phyloP scores from a whole-genome alignment of 2,888 invertebrate genomes.

The Melinaea marsaeus region DNA sequence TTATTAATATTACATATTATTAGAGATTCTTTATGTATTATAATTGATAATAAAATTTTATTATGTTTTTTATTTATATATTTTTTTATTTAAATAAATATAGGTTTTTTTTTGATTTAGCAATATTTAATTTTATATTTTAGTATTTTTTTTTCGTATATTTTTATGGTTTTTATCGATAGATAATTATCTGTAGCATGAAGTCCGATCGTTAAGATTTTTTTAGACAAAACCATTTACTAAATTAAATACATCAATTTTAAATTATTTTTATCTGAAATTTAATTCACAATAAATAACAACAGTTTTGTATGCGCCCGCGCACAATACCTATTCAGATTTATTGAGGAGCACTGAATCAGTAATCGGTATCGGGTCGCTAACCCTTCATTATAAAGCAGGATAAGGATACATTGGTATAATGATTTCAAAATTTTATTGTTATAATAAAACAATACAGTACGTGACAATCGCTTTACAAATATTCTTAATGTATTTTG shows the following conservation, averaged over 20 bases:
- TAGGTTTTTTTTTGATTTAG: too few species aligned
- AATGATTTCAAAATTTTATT: conserved; percentile 38
- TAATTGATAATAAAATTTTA: too few species aligned
- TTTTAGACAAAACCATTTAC: too few species aligned
- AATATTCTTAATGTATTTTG: neutral
- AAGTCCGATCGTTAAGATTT: too few species aligned
- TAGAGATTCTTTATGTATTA: neutral
- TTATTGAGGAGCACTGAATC: conserved; percentile 62
- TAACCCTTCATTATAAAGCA: conserved; percentile 55
- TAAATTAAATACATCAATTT: neutral
- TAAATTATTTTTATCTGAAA: conserved; percentile 38
- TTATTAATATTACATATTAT: neutral
- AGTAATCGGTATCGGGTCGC: conserved; percentile 58
- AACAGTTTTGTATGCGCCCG: conserved; percentile 62
- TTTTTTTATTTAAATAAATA: neutral
- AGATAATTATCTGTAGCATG: too few species aligned
- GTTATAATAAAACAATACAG: conserved; percentile 17
- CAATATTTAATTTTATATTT: too few species aligned
- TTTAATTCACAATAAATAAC: conserved; percentile 56
- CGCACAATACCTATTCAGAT: conserved; percentile 69
- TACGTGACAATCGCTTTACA: neutral
- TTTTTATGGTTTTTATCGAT: too few species aligned
- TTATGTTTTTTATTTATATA: neutral
- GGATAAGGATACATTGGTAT: conserved; percentile 43
- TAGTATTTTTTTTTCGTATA: too few species aligned